phyloP scores from a whole-genome alignment of 1,140 invertebrate genomes.

The Drosophila grimshawi region DNA sequence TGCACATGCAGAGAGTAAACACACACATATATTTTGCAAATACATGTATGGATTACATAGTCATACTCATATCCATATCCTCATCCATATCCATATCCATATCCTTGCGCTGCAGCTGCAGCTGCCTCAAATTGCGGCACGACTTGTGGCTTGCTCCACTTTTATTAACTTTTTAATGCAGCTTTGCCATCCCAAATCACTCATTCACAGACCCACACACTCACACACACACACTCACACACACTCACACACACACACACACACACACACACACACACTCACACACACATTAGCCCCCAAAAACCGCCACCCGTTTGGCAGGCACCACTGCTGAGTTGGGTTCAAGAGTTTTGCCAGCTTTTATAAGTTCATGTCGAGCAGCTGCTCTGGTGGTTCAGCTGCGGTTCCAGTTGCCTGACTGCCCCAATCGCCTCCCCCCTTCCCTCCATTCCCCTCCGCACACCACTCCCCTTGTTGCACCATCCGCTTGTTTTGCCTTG shows the following conservation, averaged over 20 bases:
- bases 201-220: neutral
- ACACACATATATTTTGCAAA: slow-evolving; percentile 11
- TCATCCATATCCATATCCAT: slow-evolving; percentile 76
- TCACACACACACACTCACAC: too few relatives aligned
- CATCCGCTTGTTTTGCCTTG: slow-evolving; percentile 15
- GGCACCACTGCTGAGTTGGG: slow-evolving; percentile 1
- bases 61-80: slow-evolving; percentile 73
- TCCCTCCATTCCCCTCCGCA: neutral
- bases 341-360: slow-evolving; percentile 48
- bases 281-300: too few relatives aligned
- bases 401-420: neutral
- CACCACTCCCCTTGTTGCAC: neutral
- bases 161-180: slow-evolving; percentile 83
- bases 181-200: slow-evolving; percentile 23
- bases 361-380: slow-evolving; percentile 54
- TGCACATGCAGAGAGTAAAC: neutral
- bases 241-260: too few relatives aligned
- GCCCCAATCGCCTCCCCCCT: too few relatives aligned
- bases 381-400: slow-evolving; percentile 29
- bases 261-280: too few relatives aligned
- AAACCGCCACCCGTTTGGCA: neutral
- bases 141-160: slow-evolving; percentile 82
- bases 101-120: slow-evolving; percentile 63
- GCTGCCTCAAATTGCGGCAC: slow-evolving; percentile 80
- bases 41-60: slow-evolving; percentile 37